A percentile compares a stretch with the other conserved stretches of the same genome.
Evolutionary conservation across 2,797 vertebrate species (phyloP).

Genomic region (Varecia variegata): DNA sequence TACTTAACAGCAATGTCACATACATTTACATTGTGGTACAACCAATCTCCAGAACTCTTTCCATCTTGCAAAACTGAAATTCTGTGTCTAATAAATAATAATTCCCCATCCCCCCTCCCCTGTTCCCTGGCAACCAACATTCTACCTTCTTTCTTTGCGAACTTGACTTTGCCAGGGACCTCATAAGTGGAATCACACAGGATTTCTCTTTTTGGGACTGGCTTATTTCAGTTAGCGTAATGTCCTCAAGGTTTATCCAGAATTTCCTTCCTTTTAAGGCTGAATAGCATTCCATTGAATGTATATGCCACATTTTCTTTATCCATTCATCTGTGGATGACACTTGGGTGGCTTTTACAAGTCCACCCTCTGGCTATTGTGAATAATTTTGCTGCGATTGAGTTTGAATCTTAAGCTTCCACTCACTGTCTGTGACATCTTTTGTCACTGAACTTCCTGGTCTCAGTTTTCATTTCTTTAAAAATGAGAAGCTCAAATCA

Average conservation of each 20-base stretch:
- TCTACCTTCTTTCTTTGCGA: neutral
- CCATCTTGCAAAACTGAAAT: neutral
- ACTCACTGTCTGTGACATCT: neutral
- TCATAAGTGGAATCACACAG: neutral
- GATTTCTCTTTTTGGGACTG: neutral
- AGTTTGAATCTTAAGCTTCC: neutral
- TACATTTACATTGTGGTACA: neutral
- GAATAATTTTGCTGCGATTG: too few relatives aligned
- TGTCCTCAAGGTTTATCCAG: neutral
- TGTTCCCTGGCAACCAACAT: neutral
- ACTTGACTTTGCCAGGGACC: neutral
- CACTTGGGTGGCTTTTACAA: neutral
- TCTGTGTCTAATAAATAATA: neutral
- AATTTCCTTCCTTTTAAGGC: neutral
- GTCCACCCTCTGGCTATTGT: neutral
- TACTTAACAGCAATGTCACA: neutral
- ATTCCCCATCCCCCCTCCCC: rapidly evolving
- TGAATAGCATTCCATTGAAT: neutral
- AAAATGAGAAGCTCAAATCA: neutral
- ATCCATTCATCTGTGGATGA: neutral
- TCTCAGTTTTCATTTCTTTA: neutral
- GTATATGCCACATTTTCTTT: neutral
- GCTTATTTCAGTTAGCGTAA: neutral
- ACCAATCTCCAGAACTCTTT: too few relatives aligned
- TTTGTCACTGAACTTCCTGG: neutral